Base-by-base conservation (phyloP, 2,888 invertebrate genomes). In the Euplexia lucipara region DNA sequence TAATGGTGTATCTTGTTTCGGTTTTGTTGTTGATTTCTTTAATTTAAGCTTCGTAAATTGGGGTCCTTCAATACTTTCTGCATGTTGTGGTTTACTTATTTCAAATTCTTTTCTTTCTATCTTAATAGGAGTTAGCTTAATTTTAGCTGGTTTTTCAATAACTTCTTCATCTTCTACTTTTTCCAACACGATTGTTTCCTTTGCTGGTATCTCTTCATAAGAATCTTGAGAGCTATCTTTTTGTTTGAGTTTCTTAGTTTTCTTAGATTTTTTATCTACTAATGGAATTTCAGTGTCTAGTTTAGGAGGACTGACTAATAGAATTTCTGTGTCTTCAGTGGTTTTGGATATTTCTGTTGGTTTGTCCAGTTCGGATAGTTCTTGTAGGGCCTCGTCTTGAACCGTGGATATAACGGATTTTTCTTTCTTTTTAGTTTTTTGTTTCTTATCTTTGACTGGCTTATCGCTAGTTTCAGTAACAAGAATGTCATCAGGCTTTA, bases 31-130 rank as follows among this genome's bases (percentile, higher is more conserved):
- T 4, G 96, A 91, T 90, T 97, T 97, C 86, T 96, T 97, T 45
- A 98, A 91, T 91, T 97, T 97, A 0, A 97, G 93, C 85, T 97
- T 96, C 52, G 96, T 96, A 74, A 97, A 96, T 79, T 96, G 96
- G 2, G 97, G 96, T 16, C 96, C 94, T 81, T 96, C 95, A 47
- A 95, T 83, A 51, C 95, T 96, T 83, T 97, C 96, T 30, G 95
- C 95, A 53, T 97, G 96, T 88, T 97, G 96, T 14, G 97, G 83
- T 89, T 97, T 96, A 62, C 96, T 96, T 1, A 97, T 92, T 85
- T 96, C 96, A 5, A 96, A 90, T 84, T 96, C 96, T 79, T 96
- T 96, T 77, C 96, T 93, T 88, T 97, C 97, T 74, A 97, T 96
- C 85, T 95, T 96, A 70, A 96, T 95, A 22, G 96, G 96, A 14